phyloP scores from a whole-genome alignment of 2,797 vertebrate species.

The Dicrostonyx torquatus region DNA sequence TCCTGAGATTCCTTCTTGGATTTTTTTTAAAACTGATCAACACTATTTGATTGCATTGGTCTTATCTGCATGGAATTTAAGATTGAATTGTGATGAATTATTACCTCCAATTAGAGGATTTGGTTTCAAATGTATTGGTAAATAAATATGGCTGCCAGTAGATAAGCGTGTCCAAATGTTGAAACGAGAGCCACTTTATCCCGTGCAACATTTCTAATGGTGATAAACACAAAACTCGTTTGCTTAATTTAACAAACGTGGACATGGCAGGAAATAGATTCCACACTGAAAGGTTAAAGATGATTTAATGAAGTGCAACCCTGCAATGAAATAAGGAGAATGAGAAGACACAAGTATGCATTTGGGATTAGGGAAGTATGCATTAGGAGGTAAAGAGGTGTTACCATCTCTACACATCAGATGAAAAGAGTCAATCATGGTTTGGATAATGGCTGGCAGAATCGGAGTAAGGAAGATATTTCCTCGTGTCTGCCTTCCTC shows the following conservation, averaged over 20 bases:
- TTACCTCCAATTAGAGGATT: neutral
- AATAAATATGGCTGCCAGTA: neutral
- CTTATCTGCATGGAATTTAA: neutral
- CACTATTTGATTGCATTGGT: neutral
- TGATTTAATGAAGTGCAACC: neutral
- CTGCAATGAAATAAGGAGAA: neutral
- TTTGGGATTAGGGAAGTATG: neutral
- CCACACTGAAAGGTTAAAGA: neutral
- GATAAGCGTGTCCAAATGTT: neutral
- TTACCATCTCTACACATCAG: neutral
- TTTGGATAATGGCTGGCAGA: neutral
- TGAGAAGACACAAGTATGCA: neutral
- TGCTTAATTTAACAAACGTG: neutral
- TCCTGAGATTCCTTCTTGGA: neutral
- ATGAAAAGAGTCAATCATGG: neutral
- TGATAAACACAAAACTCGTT: slow-evolving; percentile 26
- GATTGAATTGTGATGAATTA: neutral
- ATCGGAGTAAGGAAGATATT: neutral
- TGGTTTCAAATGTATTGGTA: slow-evolving; percentile 32
- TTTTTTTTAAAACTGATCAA: neutral
- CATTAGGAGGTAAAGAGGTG: accelerated
- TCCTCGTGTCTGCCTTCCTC: neutral
- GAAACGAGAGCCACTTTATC: neutral
- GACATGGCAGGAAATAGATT: slow-evolving; percentile 9
- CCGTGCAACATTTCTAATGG: neutral